Evolutionary conservation across 64 coral and sea anemone genomes (phyloP).

Genomic region (Pachyseris speciosa): DNA sequence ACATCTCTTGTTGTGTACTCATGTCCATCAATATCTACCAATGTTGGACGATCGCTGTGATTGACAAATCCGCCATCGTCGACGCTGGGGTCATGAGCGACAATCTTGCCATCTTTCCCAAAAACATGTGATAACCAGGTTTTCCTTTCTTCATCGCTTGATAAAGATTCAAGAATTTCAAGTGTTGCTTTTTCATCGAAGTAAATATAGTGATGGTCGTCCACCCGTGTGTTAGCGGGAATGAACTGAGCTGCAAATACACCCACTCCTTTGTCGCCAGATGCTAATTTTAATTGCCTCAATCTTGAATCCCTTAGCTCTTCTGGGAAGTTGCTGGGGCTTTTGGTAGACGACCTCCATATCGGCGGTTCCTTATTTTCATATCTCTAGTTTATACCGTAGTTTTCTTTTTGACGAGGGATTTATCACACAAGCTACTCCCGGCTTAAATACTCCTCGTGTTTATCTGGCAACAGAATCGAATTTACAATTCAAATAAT

Average conservation of each 20-base stretch:
- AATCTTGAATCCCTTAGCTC: constrained; percentile 9
- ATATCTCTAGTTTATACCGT: no score
- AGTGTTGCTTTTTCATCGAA: constrained; percentile 6
- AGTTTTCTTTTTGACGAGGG: no score
- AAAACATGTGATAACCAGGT: constrained; percentile 34
- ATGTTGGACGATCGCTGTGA: neutral
- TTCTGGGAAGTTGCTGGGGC: neutral
- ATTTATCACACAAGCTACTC: no score
- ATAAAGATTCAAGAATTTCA: neutral
- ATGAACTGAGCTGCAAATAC: constrained; percentile 38
- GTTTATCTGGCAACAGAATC: no score
- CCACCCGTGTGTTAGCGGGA: constrained; percentile 20
- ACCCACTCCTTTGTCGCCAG: constrained; percentile 2
- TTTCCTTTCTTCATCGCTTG: constrained; percentile 4
- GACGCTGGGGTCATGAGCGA: neutral
- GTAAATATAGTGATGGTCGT: neutral
- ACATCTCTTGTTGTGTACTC: constrained; percentile 39
- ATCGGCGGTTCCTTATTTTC: no score
- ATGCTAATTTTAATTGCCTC: constrained; percentile 26
- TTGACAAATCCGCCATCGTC: constrained; percentile 20
- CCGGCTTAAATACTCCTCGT: no score
- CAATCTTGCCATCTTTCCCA: constrained; percentile 18
- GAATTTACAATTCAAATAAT: no score
- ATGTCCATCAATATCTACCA: neutral
- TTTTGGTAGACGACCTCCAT: no score